Evolutionary conservation across 2,888 invertebrate genomes (phyloP).

Genomic region (Meganola albula): DNA sequence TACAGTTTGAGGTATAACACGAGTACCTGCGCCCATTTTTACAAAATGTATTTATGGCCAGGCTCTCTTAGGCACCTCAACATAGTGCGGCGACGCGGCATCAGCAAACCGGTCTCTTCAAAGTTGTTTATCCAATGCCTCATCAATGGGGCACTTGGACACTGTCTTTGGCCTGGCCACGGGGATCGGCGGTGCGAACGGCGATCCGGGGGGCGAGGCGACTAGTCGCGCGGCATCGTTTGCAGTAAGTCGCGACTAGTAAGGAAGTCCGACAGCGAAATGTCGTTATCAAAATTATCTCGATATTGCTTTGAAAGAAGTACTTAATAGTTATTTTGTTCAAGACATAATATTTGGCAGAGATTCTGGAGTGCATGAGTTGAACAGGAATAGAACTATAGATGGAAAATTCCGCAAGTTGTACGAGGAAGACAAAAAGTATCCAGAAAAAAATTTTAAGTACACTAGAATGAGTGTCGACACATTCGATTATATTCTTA

Average conservation of each 20-base stretch:
- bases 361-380: conserved; percentile 1
- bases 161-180: conserved; percentile 2
- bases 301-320: conserved; percentile 4
- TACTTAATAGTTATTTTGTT: conserved; percentile 2
- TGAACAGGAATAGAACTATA: not conserved
- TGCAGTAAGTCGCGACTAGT: conserved; percentile 2
- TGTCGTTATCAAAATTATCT: conserved; percentile 3
- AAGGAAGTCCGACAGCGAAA: conserved; percentile 1
- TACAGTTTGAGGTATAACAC: no score
- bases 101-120: not conserved
- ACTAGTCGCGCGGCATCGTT: not conserved
- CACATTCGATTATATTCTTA: conserved; percentile 3
- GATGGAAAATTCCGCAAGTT: conserved; percentile 4
- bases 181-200: not conserved
- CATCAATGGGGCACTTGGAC: not conserved
- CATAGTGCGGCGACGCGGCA: not conserved
- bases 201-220: not conserved
- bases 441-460: conserved; percentile 2
- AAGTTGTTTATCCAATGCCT: not conserved
- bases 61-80: no score
- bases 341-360: conserved; percentile 2
- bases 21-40: no score
- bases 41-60: no score
- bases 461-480: conserved; percentile 4
- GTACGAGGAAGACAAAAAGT: conserved; percentile 3